Evolutionary conservation across 1,140 invertebrate species (phyloP).

Genomic region (Orchesella cincta): DNA sequence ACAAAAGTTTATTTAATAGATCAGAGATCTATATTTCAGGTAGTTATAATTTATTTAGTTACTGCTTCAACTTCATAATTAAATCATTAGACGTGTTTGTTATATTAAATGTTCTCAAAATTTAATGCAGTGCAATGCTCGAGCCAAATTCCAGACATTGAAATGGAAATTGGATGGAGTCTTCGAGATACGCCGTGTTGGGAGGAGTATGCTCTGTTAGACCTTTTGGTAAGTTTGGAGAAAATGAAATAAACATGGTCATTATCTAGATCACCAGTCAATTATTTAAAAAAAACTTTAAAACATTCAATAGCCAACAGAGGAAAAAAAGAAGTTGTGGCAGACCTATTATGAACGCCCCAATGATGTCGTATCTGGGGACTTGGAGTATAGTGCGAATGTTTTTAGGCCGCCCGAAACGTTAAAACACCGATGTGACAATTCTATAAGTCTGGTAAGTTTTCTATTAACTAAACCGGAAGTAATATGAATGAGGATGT

Average conservation of each 20-base stretch:
- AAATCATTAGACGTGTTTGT: not conserved
- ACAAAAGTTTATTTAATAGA: slow-evolving; percentile 53
- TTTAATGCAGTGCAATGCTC: slow-evolving; percentile 48
- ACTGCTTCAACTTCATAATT: too few species aligned
- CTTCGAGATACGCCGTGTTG: slow-evolving; percentile 55
- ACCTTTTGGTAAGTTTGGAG: slow-evolving; percentile 50
- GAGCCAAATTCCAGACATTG: slow-evolving; percentile 13
- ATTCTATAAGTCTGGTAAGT: slow-evolving; percentile 41
- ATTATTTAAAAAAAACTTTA: not conserved
- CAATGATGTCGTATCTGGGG: not conserved
- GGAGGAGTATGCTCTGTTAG: slow-evolving; percentile 54
- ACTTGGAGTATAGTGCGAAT: slow-evolving; percentile 30
- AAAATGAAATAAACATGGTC: too few species aligned
- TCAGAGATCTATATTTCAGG: slow-evolving; percentile 52
- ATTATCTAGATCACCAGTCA: too few species aligned
- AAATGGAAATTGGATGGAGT: slow-evolving; percentile 53
- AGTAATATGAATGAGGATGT: not conserved
- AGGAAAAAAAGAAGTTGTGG: slow-evolving; percentile 33
- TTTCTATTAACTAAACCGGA: not conserved
- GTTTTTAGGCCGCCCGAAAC: not conserved
- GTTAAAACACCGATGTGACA: slow-evolving; percentile 39
- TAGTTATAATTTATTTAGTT: too few species aligned
- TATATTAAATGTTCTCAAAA: slow-evolving; percentile 24
- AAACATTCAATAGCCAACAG: slow-evolving; percentile 29
- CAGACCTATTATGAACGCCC: slow-evolving; percentile 37